Evolutionary conservation across 2,113 vertebrate species (phyloP), one percentile per base, ranked within the genome.

Genomic region (Lipotes vexillifer): DNA sequence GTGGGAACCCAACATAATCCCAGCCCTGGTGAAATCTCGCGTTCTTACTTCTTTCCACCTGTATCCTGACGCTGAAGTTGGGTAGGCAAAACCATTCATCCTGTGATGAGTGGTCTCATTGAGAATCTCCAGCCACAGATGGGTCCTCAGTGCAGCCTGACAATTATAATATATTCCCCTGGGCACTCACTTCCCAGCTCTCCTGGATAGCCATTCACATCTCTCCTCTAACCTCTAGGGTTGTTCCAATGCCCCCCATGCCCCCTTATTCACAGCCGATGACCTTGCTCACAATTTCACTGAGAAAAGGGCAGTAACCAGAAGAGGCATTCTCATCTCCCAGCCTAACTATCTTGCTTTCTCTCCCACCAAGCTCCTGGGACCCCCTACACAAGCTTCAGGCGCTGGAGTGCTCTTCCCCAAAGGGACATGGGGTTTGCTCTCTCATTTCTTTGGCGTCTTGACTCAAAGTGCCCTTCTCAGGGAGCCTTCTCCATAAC

Each of bases 241-340:
- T 13, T 25, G 66, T 10, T 41, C 55, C 49, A 6, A 0, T 8
- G 12, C 18, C 29, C 25, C 61, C 14, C 29, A 3, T 0, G 0
- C 17, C 13, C 46, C 21, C 13, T 41, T 6, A 27, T 10, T 71
- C 55, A 65, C 21, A 29, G 66, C n/a, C 23, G 49, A 61, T 2
- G 41, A 21, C 20, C 25, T 36, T 17, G 69, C n/a, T 61, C 27
- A 15, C 29, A 5, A 6, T 29, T 52, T 61, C 36, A 13, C 31
- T 82, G 33, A 36, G n/a, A 49, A 81, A 68, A 49, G 25, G 88
- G 31, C 8, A 33, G 41, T 15, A 21, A n/a, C 3, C 49, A 85
- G 69, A n/a, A 55, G 78, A 36, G 91, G 13, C 0, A 0, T 36
- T 38, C 59, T 75, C 80, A 23, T 11, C 36, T 23, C 20, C 6